These are phyloP conservation scores for Elephantulus edwardii DNA, from an alignment of 2,113 vertebrate genomes.

Conservation along the genomic window DNA sequence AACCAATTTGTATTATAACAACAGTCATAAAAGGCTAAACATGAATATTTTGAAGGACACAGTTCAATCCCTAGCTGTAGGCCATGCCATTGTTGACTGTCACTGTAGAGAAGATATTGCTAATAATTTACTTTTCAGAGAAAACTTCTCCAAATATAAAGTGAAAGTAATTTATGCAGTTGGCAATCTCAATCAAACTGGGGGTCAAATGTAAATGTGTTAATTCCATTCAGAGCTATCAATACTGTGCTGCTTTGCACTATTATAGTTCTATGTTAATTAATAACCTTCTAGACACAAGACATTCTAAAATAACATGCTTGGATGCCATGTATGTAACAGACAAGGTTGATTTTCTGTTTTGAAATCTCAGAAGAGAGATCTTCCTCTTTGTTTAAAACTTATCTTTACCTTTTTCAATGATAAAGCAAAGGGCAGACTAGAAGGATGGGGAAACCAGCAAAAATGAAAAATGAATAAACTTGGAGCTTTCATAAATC, in stretches of 20 bases:
- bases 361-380: background rate
- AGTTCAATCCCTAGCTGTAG: background rate
- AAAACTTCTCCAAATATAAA: background rate
- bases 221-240: background rate
- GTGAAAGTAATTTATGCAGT: background rate
- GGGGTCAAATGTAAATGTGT: background rate
- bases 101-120: background rate
- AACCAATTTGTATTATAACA: background rate
- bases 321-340: background rate
- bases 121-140: background rate
- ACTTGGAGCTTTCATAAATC: background rate
- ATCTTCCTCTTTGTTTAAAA: background rate
- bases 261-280: background rate
- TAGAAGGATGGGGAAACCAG: background rate
- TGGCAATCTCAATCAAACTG: background rate
- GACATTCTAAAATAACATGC: background rate
- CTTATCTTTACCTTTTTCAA: background rate
- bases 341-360: background rate
- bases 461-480: background rate
- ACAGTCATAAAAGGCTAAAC: background rate
- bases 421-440: background rate
- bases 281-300: background rate
- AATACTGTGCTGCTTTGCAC: fast-evolving
- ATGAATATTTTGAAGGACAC: background rate
- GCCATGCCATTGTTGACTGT: background rate